These are phyloP conservation scores for Gonioctena quinquepunctata DNA, from an alignment of 1,140 invertebrate genomes.

Conservation along the genomic window DNA sequence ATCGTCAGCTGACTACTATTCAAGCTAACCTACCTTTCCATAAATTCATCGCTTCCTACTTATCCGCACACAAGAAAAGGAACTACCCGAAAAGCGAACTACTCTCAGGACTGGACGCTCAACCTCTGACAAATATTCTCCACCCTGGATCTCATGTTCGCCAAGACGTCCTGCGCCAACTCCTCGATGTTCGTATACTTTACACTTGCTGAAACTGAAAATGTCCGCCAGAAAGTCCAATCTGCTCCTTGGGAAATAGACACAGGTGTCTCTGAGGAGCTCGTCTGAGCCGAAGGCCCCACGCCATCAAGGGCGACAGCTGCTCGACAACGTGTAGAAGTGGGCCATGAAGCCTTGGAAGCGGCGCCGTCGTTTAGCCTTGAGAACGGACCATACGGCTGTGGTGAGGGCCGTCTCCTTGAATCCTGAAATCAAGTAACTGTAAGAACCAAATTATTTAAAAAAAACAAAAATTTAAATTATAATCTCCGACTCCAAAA, in stretches of 20 bases:
- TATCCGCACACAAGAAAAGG: not conserved
- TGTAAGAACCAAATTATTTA: too few relatives aligned
- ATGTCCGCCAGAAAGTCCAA: slow-evolving; percentile 87
- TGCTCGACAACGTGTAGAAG: slow-evolving; percentile 95
- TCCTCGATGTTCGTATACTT: slow-evolving; percentile 89
- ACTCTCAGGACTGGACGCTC: slow-evolving; percentile 31
- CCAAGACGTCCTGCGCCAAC: slow-evolving; percentile 78
- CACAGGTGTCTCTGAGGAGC: slow-evolving; percentile 81
- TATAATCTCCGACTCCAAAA: too few relatives aligned
- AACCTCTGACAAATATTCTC: slow-evolving; percentile 52
- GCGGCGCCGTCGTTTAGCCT: slow-evolving; percentile 82
- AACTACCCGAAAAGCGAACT: not conserved
- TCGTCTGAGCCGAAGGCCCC: slow-evolving; percentile 96
- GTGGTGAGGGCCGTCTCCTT: slow-evolving; percentile 96
- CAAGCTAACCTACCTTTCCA: too few relatives aligned
- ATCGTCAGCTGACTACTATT: too few relatives aligned
- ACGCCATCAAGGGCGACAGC: slow-evolving; percentile 90
- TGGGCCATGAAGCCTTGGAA: slow-evolving; percentile 93
- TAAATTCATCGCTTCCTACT: not conserved
- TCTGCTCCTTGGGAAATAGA: slow-evolving; percentile 84
- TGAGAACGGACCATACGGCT: slow-evolving; percentile 94
- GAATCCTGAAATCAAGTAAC: slow-evolving; percentile 77
- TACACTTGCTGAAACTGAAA: slow-evolving; percentile 89
- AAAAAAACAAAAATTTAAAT: too few relatives aligned
- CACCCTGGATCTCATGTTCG: slow-evolving; percentile 54